Conservation (phyloP, 1,140 invertebrate species). For the Drosophila ananassae region DNA sequence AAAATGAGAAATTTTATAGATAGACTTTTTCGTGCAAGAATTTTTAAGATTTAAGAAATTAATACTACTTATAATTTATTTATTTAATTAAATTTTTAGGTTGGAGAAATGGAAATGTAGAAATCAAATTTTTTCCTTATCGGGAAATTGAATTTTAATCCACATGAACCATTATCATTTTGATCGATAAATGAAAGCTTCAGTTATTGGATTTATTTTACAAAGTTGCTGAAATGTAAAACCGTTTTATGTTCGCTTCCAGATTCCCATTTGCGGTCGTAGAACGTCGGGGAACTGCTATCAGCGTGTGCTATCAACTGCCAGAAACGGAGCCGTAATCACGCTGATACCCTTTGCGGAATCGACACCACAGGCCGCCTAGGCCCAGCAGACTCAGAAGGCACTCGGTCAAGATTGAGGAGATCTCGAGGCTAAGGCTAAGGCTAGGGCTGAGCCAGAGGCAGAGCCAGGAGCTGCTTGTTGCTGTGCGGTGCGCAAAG, state of each 20-base stretch:
- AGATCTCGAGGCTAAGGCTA: constrained; percentile 25
- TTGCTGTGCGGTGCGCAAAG: constrained; percentile 75
- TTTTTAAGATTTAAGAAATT: no score
- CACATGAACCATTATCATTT: background rate
- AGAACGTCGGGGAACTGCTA: constrained; percentile 23
- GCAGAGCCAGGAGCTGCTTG: constrained; percentile 57
- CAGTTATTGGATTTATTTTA: constrained; percentile 12
- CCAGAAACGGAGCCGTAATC: constrained; percentile 41
- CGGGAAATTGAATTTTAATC: background rate
- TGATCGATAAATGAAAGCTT: background rate
- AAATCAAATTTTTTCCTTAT: background rate
- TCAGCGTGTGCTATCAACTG: constrained; percentile 46
- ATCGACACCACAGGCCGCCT: constrained; percentile 23
- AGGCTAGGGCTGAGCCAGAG: constrained; percentile 12
- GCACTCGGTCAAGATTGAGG: constrained; percentile 10
- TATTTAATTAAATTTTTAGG: no score
- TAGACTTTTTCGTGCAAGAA: no score
- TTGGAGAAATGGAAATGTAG: background rate
- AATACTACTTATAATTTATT: no score
- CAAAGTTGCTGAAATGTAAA: constrained; percentile 27
- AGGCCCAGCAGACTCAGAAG: constrained; percentile 29
- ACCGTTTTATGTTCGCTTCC: constrained; percentile 2
- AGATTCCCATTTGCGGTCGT: constrained; percentile 25
- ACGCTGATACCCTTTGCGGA: constrained; percentile 32
- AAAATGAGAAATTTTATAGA: no score